These are phyloP conservation scores for Drosophila ananassae DNA, from an alignment of 1,140 invertebrate genomes.

Conservation along the genomic window DNA sequence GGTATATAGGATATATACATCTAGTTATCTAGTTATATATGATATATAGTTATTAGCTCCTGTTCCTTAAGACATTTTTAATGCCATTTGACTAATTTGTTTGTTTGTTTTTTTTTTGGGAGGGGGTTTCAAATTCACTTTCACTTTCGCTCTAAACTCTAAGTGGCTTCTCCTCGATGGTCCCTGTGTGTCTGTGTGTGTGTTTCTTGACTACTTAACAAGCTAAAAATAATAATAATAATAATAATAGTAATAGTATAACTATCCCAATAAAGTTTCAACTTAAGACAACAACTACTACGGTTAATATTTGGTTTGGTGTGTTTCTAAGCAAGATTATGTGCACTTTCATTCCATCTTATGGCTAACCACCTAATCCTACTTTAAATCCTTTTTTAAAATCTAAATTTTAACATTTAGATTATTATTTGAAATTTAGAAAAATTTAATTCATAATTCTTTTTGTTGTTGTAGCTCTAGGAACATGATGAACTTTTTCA, in stretches of 20 bases:
- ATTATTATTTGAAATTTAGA: too few relatives aligned
- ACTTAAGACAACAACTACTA: constrained; percentile 10
- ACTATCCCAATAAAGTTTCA: constrained; percentile 6
- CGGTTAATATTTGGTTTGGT: constrained; percentile 71
- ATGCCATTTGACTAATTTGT: constrained; percentile 60
- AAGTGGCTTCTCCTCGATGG: not conserved
- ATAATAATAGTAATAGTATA: not conserved
- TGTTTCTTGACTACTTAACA: constrained; percentile 27
- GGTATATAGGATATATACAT: not conserved
- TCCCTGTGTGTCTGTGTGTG: constrained; percentile 19
- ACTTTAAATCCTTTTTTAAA: not conserved
- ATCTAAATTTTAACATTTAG: too few relatives aligned
- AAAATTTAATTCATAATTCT: not conserved
- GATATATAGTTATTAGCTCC: not conserved
- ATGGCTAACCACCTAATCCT: too few relatives aligned
- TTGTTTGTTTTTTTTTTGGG: constrained; percentile 14
- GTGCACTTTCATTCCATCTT: constrained; percentile 10
- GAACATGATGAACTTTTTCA: constrained; percentile 38
- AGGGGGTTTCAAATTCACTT: constrained; percentile 11
- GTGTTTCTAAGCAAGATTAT: constrained; percentile 30
- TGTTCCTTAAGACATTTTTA: constrained; percentile 35
- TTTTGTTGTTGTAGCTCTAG: constrained; percentile 18
- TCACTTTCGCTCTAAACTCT: constrained; percentile 4
- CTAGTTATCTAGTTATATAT: not conserved
- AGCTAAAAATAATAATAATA: not conserved